Evolutionary conservation across 1,140 invertebrate genomes (phyloP).

Genomic region (Stegodyphus dumicola): DNA sequence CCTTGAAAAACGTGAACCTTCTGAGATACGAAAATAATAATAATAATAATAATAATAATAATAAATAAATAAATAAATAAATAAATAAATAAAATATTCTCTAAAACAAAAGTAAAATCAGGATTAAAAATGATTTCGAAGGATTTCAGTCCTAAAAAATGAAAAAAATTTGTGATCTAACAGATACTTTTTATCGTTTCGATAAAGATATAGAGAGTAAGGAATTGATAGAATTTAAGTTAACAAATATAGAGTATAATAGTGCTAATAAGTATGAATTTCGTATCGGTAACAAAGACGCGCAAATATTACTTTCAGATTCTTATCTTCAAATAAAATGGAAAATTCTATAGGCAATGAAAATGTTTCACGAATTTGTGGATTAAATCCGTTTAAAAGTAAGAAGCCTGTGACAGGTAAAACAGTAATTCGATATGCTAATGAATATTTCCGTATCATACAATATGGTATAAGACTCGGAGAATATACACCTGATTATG

Average conservation of each 20-base stretch:
- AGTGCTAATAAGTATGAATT: neutral
- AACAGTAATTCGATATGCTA: neutral
- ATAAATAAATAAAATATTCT: too few species aligned
- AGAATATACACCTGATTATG: neutral
- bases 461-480: neutral
- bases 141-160: neutral
- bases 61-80: too few species aligned
- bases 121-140: too few species aligned
- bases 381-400: slow-evolving; percentile 1
- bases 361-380: slow-evolving; percentile 12
- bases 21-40: too few species aligned
- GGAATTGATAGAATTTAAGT: neutral
- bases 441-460: neutral
- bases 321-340: slow-evolving; percentile 5
- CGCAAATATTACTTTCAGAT: slow-evolving; percentile 15
- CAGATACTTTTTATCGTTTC: neutral
- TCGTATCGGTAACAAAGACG: slow-evolving; percentile 1
- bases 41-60: too few species aligned
- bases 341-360: slow-evolving; percentile 25
- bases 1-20: too few species aligned
- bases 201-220: neutral
- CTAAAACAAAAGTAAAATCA: neutral
- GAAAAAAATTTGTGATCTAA: neutral
- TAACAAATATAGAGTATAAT: neutral
- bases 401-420: neutral